phyloP scores from a whole-genome alignment of 2,888 invertebrate genomes.

The Penaeus monodon region DNA sequence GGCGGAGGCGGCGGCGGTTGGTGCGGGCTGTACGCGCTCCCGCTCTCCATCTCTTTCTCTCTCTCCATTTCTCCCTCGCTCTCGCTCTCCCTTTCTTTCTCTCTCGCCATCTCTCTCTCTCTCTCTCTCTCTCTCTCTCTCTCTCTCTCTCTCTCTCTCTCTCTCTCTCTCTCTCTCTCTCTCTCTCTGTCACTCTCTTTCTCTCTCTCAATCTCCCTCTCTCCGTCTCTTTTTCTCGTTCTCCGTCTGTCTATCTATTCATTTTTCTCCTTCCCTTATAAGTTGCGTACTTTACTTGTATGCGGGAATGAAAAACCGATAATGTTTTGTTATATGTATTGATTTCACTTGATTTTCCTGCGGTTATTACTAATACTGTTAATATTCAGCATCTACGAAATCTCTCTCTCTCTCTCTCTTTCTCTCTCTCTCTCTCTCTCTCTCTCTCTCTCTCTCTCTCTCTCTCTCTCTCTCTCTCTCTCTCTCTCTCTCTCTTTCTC shows the following conservation, averaged over 20 bases:
- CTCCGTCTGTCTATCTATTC: neutral
- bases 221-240: neutral
- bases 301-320: too few species aligned
- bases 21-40: neutral
- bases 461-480: slow-evolving; percentile 8
- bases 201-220: neutral
- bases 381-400: too few species aligned
- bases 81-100: neutral
- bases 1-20: neutral
- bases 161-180: neutral
- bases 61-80: neutral
- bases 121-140: neutral
- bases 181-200: neutral
- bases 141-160: slow-evolving; percentile 16
- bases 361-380: too few species aligned
- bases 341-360: too few species aligned
- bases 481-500: neutral
- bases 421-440: neutral
- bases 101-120: neutral
- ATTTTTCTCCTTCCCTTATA: neutral
- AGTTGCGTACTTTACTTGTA: neutral
- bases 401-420: neutral
- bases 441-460: neutral
- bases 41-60: neutral
- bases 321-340: too few species aligned